These are phyloP conservation scores for Drosophila rubida DNA, from an alignment of 2,888 invertebrate genomes.

Conservation along the genomic window DNA sequence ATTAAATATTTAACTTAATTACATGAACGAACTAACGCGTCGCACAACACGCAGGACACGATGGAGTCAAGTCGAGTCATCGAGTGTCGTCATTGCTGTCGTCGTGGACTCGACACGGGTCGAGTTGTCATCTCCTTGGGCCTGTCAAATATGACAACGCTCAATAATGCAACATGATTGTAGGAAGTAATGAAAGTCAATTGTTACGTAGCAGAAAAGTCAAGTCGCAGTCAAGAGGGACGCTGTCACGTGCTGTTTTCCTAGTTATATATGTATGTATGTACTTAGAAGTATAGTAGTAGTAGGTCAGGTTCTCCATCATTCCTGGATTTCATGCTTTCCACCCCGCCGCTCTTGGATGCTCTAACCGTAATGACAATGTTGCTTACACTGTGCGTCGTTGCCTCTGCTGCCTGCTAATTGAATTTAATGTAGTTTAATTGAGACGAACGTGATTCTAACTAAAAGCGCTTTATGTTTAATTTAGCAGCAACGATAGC, in stretches of 20 bases:
- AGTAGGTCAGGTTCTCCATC: conserved; percentile 32
- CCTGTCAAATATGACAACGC: conserved; percentile 76
- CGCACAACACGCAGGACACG: conserved; percentile 46
- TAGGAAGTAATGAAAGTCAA: conserved; percentile 78
- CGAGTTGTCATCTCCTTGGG: conserved; percentile 41
- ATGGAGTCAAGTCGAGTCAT: conserved; percentile 35
- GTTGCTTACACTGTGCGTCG: conserved; percentile 66
- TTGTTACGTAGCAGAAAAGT: conserved; percentile 53
- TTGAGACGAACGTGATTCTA: conserved; percentile 80
- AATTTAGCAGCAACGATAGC: conserved; percentile 68
- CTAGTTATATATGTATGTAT: not conserved
- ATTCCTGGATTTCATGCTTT: conserved; percentile 4
- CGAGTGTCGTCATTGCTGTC: conserved; percentile 8
- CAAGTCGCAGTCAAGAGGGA: conserved; percentile 9
- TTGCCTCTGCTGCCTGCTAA: conserved; percentile 59
- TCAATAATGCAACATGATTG: conserved; percentile 79
- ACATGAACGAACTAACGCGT: conserved; percentile 75
- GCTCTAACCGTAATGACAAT: conserved; percentile 69
- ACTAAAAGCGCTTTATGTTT: conserved; percentile 80
- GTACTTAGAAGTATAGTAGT: conserved; percentile 2
- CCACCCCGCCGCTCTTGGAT: conserved; percentile 4
- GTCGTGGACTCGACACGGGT: not conserved
- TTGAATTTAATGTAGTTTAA: conserved; percentile 81
- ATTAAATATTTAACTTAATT: conserved; percentile 83
- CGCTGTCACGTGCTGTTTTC: conserved; percentile 35